A percentile compares a stretch with the other conserved stretches of the same genome.
Conservation (phyloP, 1,140 invertebrate species). For the Drosophila suzukii region DNA sequence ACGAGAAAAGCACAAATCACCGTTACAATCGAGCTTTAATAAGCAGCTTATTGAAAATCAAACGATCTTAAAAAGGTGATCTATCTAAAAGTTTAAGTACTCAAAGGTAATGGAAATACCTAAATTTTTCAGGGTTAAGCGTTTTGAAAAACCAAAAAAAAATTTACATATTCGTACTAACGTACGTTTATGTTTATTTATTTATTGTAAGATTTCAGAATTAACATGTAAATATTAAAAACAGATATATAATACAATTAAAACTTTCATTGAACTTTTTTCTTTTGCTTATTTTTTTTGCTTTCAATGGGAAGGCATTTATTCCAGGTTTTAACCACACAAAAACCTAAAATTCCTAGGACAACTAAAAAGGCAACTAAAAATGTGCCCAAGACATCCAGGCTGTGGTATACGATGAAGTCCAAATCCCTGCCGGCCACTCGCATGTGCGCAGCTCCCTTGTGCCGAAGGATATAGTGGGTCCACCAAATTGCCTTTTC, state of each 20-base stretch:
- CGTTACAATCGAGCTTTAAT: constrained; percentile 13
- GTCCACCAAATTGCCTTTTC: constrained; percentile 88
- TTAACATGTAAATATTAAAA: no score
- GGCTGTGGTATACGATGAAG: constrained; percentile 46
- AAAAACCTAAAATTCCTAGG: background rate
- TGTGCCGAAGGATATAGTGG: constrained; percentile 85
- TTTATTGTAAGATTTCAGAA: no score
- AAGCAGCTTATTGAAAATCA: background rate
- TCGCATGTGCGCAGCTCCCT: constrained; percentile 83
- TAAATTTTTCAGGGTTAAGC: no score
- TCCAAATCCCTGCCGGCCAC: constrained; percentile 68
- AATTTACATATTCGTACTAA: no score
- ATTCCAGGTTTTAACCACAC: background rate
- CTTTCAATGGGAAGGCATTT: background rate
- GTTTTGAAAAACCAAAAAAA: no score
- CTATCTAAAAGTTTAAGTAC: background rate
- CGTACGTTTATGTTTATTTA: no score
- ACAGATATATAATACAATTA: background rate
- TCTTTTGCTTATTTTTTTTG: background rate
- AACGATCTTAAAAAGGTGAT: background rate
- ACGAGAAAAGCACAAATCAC: constrained; percentile 5
- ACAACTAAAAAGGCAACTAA: background rate
- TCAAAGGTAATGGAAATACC: no score
- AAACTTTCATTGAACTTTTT: background rate
- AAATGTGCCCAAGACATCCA: constrained; percentile 42